These are phyloP conservation scores for Rotaria macrura DNA, from an alignment of 2,888 invertebrate species.

Conservation along the genomic window DNA sequence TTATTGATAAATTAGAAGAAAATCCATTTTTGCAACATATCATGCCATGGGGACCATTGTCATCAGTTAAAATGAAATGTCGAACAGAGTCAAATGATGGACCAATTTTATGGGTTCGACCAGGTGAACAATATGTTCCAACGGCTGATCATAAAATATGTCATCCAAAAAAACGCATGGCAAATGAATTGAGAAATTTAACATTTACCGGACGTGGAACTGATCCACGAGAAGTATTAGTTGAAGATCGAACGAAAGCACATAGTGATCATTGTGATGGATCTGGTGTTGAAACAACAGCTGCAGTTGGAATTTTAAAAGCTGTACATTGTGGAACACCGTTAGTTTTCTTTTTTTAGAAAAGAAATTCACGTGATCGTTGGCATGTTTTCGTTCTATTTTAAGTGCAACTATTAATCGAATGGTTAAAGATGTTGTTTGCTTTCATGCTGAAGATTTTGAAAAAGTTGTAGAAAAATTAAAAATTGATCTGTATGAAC, in stretches of 20 bases:
- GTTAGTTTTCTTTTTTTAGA: not conserved
- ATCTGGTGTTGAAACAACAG: constrained; percentile 88
- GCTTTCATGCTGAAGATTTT: constrained; percentile 91
- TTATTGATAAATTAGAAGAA: constrained; percentile 67
- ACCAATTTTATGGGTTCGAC: constrained; percentile 91
- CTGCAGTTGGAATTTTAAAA: constrained; percentile 89
- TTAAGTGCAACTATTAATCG: constrained; percentile 59
- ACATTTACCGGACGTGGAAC: constrained; percentile 63
- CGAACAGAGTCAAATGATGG: constrained; percentile 89
- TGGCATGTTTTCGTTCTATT: not conserved
- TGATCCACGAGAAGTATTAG: constrained; percentile 84
- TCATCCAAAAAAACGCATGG: constrained; percentile 6
- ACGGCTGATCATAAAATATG: constrained; percentile 56
- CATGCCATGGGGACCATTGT: constrained; percentile 93
- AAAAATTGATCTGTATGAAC: constrained; percentile 88
- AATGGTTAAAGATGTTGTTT: constrained; percentile 92
- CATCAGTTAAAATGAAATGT: constrained; percentile 69
- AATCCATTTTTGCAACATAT: constrained; percentile 70
- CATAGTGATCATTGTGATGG: constrained; percentile 82
- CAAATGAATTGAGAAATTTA: constrained; percentile 12
- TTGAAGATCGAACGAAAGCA: constrained; percentile 89
- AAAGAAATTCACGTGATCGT: not conserved
- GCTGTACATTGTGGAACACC: constrained; percentile 71
- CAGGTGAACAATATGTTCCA: constrained; percentile 90
- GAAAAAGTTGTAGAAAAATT: constrained; percentile 75